Evolutionary conservation across 2,113 vertebrate genomes (phyloP).

Genomic region (Callionymus lyra): DNA sequence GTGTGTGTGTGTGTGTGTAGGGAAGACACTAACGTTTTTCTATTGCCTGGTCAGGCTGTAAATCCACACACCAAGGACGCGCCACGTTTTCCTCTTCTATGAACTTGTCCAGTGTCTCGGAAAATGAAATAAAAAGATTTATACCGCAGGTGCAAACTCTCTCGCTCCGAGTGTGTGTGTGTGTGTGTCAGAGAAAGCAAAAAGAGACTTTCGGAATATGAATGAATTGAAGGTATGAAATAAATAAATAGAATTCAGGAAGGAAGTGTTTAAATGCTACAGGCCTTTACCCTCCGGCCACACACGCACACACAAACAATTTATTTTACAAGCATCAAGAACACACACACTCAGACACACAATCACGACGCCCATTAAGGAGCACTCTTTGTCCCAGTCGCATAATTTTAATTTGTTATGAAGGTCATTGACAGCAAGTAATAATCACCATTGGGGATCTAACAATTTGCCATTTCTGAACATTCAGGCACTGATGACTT

Average conservation of each 20-base stretch:
- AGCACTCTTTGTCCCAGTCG: constrained; percentile 68
- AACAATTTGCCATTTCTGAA: constrained; percentile 75
- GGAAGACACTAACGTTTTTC: constrained; percentile 15
- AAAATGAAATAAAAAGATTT: constrained; percentile 73
- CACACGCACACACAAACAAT: constrained; percentile 28
- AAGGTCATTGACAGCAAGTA: constrained; percentile 78
- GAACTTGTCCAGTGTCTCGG: constrained; percentile 66
- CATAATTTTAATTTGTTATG: constrained; percentile 76
- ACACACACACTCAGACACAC: constrained; percentile 37
- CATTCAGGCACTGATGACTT: constrained; percentile 68
- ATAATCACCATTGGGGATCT: constrained; percentile 70
- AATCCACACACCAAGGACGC: constrained; percentile 63
- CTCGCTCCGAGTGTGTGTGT: constrained; percentile 7
- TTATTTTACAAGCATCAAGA: constrained; percentile 51
- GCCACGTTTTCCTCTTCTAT: constrained; percentile 63
- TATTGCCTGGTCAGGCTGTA: constrained; percentile 45
- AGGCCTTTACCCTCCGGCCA: constrained; percentile 50
- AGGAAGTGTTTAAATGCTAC: constrained; percentile 34
- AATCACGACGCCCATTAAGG: constrained; percentile 67
- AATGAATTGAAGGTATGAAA: constrained; percentile 11
- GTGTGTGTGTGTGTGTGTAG: constrained; percentile 11
- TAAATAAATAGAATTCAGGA: constrained; percentile 26
- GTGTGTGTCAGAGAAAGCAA: constrained; percentile 14
- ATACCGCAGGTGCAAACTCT: constrained; percentile 56
- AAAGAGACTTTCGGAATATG: constrained; percentile 12